phyloP scores from a whole-genome alignment of 2,797 vertebrate species.

The Novumbra hubbsi region DNA sequence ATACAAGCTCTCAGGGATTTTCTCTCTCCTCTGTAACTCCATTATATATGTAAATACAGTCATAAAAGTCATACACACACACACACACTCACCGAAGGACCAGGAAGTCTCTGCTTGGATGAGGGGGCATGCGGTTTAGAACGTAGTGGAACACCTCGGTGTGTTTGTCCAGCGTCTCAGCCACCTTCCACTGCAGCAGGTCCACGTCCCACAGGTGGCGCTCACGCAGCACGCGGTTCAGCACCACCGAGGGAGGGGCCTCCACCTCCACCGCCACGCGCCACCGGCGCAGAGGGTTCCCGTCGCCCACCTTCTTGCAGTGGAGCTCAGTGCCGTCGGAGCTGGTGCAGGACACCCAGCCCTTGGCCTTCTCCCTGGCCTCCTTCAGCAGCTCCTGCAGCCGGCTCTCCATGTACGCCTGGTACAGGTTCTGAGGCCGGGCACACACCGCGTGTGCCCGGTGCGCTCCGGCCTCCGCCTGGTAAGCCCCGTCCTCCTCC shows the following conservation, averaged over 20 bases:
- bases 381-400: conserved; percentile 90
- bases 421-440: conserved; percentile 52
- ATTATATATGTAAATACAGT: no score
- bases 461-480: conserved; percentile 43
- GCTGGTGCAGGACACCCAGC: conserved; percentile 89
- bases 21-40: not conserved
- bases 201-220: conserved; percentile 97
- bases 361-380: conserved; percentile 91
- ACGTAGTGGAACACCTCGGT: conserved; percentile 95
- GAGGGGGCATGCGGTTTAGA: conserved; percentile 92
- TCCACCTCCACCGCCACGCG: conserved; percentile 92
- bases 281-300: conserved; percentile 90
- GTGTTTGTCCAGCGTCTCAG: conserved; percentile 89
- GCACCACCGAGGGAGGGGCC: conserved; percentile 89
- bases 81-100: conserved; percentile 84
- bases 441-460: conserved; percentile 52
- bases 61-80: no score
- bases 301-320: conserved; percentile 97
- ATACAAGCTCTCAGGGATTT: not conserved
- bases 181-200: conserved; percentile 93
- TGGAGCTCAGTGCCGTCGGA: conserved; percentile 86
- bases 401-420: conserved; percentile 79
- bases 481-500: conserved; percentile 81
- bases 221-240: conserved; percentile 93
- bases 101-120: conserved; percentile 90